Base-by-base conservation (phyloP, 2,888 invertebrate species). In the Meteorus cinctellus region DNA sequence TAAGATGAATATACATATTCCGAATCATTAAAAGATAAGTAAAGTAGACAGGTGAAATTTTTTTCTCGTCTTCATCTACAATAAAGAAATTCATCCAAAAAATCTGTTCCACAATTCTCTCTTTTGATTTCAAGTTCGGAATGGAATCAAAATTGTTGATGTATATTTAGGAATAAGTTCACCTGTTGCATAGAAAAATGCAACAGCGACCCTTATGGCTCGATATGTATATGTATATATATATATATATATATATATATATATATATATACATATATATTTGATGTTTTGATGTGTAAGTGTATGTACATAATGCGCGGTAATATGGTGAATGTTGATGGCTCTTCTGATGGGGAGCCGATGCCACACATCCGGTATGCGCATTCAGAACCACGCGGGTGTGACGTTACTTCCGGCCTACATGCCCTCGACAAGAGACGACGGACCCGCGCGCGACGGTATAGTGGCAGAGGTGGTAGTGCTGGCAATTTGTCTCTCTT, bases 291-390 rank as follows among this genome's bases (percentile, higher is more conserved):
- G 19, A 4, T 55, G 19, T 55, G n/a, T 19, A 55, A 19, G 67
- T 68, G 76, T 69, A 73, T 70, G 77, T 77, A 80, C 76, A 85
- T 81, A 84, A 85, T 85, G 85, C 85, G 85, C 83, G 84, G 84
- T 82, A 84, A 84, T 84, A 86, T 86, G 83, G 86, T 88, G 87
- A 87, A 86, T 86, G 88, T 85, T 87, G 88, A 89, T 88, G 88
- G 87, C 74, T 79, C 69, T 84, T 85, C 84, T 86, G 88, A 89
- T 89, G 89, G 89, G 88, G 89, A 89, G 89, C 89, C 89, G 89
- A 89, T 89, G 89, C 88, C 89, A 88, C 88, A 87, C 89, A 89
- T 89, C 89, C 89, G 89, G 89, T 89, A 89, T 89, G 89, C 89
- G 89, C 89, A 89, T 89, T 89, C 88, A 89, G 86, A 89, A 84